Evolutionary conservation across 1,140 invertebrate species (phyloP).

Genomic region (Philopotamus ludificatus): DNA sequence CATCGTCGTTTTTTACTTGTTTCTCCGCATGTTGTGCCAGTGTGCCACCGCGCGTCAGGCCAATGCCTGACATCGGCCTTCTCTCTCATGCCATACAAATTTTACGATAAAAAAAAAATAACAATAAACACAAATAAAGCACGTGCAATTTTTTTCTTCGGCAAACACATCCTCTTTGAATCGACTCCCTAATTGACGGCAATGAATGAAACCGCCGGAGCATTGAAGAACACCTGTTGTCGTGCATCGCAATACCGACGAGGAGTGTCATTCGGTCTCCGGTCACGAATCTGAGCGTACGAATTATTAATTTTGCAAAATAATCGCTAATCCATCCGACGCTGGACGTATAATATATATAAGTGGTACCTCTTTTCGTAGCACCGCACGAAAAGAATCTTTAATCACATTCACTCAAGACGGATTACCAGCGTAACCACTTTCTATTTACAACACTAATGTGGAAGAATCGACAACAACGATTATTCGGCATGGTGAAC

Average conservation of each 20-base stretch:
- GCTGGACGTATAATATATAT: too few species aligned
- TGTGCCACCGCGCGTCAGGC: slow-evolving; percentile 13
- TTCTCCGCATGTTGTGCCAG: slow-evolving; percentile 11
- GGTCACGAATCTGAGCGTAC: neutral
- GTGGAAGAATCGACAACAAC: neutral
- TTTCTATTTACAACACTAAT: slow-evolving; percentile 16
- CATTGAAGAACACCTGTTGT: neutral
- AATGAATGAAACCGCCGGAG: too few species aligned
- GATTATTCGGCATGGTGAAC: neutral
- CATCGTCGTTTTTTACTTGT: slow-evolving; percentile 20
- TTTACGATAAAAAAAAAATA: too few species aligned
- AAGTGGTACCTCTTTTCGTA: too few species aligned
- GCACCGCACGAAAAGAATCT: neutral
- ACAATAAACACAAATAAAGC: too few species aligned
- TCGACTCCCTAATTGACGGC: too few species aligned
- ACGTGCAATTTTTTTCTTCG: too few species aligned
- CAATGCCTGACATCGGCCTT: neutral
- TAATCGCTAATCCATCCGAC: neutral
- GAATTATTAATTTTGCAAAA: neutral
- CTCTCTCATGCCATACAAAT: too few species aligned
- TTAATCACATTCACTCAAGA: slow-evolving; percentile 22
- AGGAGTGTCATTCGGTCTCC: neutral
- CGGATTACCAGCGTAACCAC: slow-evolving; percentile 22
- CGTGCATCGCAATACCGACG: neutral
- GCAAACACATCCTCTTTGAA: too few species aligned